Base-by-base conservation (phyloP, 2,113 vertebrate species). In the Cyanoramphus novaezelandiae region DNA sequence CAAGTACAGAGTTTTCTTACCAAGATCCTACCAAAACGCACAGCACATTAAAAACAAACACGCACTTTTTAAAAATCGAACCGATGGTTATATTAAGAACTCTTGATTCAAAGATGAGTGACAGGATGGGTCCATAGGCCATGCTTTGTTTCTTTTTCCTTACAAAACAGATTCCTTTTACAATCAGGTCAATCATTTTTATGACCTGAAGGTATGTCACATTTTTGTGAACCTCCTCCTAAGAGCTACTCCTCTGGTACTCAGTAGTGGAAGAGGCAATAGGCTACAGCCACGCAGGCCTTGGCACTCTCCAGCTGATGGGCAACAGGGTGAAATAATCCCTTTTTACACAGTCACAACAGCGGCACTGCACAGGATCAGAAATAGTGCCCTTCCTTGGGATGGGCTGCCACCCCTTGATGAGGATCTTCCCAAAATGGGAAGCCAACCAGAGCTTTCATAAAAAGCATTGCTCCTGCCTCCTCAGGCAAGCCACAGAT, bases 241-340 rank as follows among this genome's bases (percentile, higher is more conserved):
- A 67, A 35, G 41, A 85, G 59, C 59, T 57, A 3, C 50, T 75
- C 39, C 43, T 63, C 27, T 8, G 0, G 21, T 4, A 52, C 20
- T 17, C 9, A 18, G 72, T 8, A 8, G 23, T 8, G 53, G 7
- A 44, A 82, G 27, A 52, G 31, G 27, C 2, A 3, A 44, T 0
- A 50, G 31, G 11, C 41, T 7, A 18, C 13, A 23, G 33, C 13
- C 53, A 57, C 0, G 0, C 0, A 37, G 5, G 74, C 31, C 37
- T 78, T 46, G 65, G 29, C 44, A 59, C n/a, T 85, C 46, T 57
- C 18, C 85, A 31, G 24, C 41, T 53, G 82, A 64, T 33, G 88
- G n/a, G 31, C 47, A 55, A 27, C 10, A 17, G 44, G 17, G 9
- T 29, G 31, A 91, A 29, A 17, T 17, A 37, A 71, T 13, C 37